Percentiles rank a stretch among this genome's conserved stretches.
phyloP scores from a whole-genome alignment of 1,140 invertebrate species.

The Frieseomelitta varia region DNA sequence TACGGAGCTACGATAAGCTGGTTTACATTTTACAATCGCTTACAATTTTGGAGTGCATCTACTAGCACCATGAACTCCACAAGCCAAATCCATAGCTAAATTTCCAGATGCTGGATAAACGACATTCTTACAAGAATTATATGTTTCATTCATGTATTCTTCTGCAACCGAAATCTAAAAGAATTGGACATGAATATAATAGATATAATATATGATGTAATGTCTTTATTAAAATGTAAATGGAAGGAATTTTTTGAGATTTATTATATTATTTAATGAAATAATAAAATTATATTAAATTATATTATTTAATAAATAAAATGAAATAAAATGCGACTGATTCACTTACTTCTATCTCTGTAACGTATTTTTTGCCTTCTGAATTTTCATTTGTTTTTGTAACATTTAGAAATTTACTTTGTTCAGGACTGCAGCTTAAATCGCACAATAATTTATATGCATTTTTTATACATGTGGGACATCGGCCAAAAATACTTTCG shows the following conservation, averaged over 20 bases:
- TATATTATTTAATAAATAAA: background rate
- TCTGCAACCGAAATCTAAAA: constrained; percentile 80
- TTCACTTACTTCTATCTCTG: constrained; percentile 62
- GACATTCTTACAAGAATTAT: constrained; percentile 86
- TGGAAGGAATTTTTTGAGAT: background rate
- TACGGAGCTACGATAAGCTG: too few species aligned
- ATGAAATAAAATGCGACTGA: background rate
- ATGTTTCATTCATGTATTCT: constrained; percentile 85
- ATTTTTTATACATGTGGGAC: constrained; percentile 84
- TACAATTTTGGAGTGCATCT: constrained; percentile 83
- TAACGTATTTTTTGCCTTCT: constrained; percentile 38
- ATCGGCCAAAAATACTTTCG: constrained; percentile 84
- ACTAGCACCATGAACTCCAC: constrained; percentile 84
- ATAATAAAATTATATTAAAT: too few species aligned
- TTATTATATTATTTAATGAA: background rate
- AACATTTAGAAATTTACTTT: constrained; percentile 81
- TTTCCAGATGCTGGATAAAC: constrained; percentile 86
- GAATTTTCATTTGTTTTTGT: constrained; percentile 52
- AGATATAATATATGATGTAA: background rate
- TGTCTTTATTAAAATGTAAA: background rate
- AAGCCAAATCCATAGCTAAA: constrained; percentile 87
- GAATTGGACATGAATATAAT: background rate
- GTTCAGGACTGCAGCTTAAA: constrained; percentile 85
- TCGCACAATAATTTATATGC: constrained; percentile 84
- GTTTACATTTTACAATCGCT: constrained; percentile 18